Conservation (phyloP, 2,797 vertebrate genomes). For the Linurgus olivaceus region DNA sequence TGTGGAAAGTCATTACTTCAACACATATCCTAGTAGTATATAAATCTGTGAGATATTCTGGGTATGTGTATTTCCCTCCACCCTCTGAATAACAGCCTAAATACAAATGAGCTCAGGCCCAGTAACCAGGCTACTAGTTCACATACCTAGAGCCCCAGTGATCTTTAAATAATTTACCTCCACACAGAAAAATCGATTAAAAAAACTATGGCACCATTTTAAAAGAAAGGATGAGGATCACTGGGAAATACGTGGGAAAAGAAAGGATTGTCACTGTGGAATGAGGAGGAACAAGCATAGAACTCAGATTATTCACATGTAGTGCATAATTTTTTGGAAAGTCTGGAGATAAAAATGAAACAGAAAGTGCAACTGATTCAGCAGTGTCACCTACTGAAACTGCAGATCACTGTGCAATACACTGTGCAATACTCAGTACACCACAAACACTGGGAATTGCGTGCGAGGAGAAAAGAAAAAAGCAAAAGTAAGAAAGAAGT, state of each 20-base stretch:
- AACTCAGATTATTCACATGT: neutral
- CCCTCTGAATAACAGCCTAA: neutral
- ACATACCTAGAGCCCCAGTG: neutral
- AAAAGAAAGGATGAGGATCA: neutral
- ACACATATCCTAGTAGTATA: neutral
- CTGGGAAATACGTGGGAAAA: neutral
- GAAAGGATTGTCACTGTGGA: neutral
- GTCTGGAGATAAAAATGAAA: neutral
- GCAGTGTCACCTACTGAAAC: neutral
- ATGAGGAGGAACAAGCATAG: neutral
- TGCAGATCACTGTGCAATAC: neutral
- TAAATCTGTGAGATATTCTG: neutral
- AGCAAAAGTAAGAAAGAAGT: neutral
- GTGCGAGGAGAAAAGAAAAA: neutral
- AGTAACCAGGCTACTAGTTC: neutral
- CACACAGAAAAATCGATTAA: neutral
- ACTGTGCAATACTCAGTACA: neutral
- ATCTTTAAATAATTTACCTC: neutral
- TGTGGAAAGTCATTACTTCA: neutral
- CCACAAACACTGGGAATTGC: neutral
- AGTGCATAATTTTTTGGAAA: neutral
- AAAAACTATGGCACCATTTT: neutral
- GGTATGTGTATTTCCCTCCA: neutral
- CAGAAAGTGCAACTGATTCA: neutral
- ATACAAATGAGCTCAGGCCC: neutral